Evolutionary conservation across 1,140 invertebrate genomes (phyloP).

Genomic region (Coptotermes formosanus): DNA sequence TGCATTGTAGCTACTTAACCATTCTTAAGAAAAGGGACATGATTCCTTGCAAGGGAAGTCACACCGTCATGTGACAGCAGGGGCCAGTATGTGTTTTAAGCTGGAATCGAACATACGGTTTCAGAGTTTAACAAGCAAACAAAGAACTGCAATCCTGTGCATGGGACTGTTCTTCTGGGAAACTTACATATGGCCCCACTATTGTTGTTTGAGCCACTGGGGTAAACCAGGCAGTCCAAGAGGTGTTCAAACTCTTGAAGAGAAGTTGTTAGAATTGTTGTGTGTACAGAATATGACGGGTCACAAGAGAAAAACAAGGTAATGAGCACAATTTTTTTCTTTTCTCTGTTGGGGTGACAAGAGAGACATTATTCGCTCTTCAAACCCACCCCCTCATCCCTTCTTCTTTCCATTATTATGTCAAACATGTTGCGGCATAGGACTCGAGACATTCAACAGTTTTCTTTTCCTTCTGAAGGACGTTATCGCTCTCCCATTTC

Average conservation of each 20-base stretch:
- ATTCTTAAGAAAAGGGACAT: too few relatives aligned
- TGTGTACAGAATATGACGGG: constrained; percentile 5
- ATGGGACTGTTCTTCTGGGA: neutral
- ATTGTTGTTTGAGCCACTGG: neutral
- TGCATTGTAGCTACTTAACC: too few relatives aligned
- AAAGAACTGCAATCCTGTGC: neutral
- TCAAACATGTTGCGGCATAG: constrained; percentile 10
- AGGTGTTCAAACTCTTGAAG: neutral
- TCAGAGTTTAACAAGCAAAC: neutral
- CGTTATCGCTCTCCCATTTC: neutral
- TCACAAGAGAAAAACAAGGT: constrained; percentile 15
- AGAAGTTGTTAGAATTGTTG: neutral
- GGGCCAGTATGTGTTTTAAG: too few relatives aligned
- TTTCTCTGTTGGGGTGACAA: neutral
- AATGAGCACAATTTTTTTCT: neutral
- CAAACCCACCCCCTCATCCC: neutral
- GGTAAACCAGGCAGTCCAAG: neutral
- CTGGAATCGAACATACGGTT: too few relatives aligned
- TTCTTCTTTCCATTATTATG: neutral
- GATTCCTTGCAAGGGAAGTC: too few relatives aligned
- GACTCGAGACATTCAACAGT: neutral
- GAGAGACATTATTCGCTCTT: constrained; percentile 9
- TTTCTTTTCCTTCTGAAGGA: neutral
- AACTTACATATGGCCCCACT: neutral
- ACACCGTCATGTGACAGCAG: too few relatives aligned